Evolutionary conservation across 2,797 vertebrate genomes (phyloP).

Genomic region (Oreortyx pictus): DNA sequence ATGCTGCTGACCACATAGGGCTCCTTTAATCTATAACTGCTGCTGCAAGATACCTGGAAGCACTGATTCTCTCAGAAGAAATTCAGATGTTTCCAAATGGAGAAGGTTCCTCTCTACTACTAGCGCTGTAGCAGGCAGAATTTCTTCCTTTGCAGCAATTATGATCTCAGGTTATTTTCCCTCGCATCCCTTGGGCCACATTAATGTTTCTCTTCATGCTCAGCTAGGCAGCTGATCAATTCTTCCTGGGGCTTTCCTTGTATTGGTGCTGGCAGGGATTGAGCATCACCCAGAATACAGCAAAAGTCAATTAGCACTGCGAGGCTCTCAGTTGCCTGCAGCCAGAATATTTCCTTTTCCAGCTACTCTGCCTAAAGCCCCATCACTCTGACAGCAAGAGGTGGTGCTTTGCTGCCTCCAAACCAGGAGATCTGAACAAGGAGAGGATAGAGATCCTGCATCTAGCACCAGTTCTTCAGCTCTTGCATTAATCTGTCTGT

Average conservation of each 20-base stretch:
- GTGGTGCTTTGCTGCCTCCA: neutral
- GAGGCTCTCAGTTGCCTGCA: neutral
- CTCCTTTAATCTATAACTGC: neutral
- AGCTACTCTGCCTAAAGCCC: neutral
- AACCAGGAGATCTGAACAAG: neutral
- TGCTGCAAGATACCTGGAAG: neutral
- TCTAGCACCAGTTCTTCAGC: neutral
- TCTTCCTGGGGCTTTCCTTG: slow-evolving; percentile 9
- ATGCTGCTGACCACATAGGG: neutral
- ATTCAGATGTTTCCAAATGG: neutral
- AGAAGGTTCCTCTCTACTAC: neutral
- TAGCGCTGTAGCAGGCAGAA: neutral
- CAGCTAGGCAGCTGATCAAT: slow-evolving; percentile 46
- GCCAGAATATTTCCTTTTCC: neutral
- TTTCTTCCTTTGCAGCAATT: slow-evolving; percentile 26
- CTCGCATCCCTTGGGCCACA: neutral
- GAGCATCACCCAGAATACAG: neutral
- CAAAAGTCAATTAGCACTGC: neutral
- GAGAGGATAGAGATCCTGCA: neutral
- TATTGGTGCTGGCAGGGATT: neutral
- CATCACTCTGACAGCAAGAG: neutral
- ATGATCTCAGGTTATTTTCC: slow-evolving; percentile 41
- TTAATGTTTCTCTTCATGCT: slow-evolving; percentile 21
- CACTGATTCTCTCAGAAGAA: neutral
- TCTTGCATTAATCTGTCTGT: neutral